These are phyloP conservation scores for Ispidina lecontei DNA, from an alignment of 2,797 vertebrate genomes.

Conservation along the genomic window DNA sequence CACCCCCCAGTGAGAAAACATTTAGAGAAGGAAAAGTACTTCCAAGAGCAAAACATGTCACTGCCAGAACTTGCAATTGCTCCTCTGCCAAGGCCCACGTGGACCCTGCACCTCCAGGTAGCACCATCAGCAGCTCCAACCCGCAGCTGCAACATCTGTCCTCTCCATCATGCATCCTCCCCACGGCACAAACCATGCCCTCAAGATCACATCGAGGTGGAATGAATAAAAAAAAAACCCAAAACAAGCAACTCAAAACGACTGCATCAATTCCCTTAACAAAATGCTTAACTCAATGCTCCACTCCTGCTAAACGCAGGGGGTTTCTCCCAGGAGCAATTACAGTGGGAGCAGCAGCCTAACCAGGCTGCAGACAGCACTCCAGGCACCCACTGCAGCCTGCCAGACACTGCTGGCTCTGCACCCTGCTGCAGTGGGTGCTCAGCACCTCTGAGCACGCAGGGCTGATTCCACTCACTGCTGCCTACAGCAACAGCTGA, in stretches of 20 bases:
- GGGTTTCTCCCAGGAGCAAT: background rate
- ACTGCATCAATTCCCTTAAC: background rate
- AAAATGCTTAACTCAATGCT: background rate
- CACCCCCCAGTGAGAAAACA: background rate
- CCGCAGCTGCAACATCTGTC: background rate
- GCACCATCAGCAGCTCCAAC: background rate
- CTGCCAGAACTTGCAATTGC: background rate
- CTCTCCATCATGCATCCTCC: background rate
- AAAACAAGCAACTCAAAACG: background rate
- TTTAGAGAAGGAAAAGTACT: background rate
- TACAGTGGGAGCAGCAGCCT: background rate
- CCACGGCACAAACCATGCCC: accelerated
- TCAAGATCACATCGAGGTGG: background rate
- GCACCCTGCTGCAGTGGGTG: background rate
- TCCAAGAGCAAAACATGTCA: background rate
- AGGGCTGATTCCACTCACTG: accelerated
- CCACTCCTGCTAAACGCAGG: background rate
- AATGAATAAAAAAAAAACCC: background rate
- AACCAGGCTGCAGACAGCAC: background rate
- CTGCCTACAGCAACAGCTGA: background rate
- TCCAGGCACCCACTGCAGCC: background rate
- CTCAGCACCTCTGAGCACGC: background rate
- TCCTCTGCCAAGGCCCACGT: background rate
- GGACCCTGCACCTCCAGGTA: background rate
- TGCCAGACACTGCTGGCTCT: background rate